These are phyloP conservation scores for Amphimedon queenslandica DNA, from an alignment of 37 sponge, comb jelly and placozoan genomes.

Conservation along the genomic window DNA sequence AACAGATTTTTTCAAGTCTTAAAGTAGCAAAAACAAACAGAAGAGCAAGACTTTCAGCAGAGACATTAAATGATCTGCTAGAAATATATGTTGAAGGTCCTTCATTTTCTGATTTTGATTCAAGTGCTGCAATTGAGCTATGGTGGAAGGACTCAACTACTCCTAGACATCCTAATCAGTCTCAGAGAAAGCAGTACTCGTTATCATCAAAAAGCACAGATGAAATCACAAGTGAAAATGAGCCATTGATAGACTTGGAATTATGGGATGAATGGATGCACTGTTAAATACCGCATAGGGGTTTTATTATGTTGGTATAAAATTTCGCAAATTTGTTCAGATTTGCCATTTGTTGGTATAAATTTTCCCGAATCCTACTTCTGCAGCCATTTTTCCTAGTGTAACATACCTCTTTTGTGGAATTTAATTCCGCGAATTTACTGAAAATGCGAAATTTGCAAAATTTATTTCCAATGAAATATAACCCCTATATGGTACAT, in stretches of 20 bases:
- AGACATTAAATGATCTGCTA: conserved; percentile 45
- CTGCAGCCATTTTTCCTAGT: too few species aligned
- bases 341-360: too few species aligned
- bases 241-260: neutral
- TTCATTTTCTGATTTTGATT: conserved; percentile 13
- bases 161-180: conserved; percentile 29
- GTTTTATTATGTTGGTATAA: too few species aligned
- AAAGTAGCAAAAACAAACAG: conserved; percentile 41
- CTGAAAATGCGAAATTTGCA: too few species aligned
- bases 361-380: too few species aligned
- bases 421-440: too few species aligned
- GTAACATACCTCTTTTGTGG: too few species aligned
- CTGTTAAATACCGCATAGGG: too few species aligned
- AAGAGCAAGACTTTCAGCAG: conserved; percentile 15
- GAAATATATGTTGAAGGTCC: conserved; percentile 67
- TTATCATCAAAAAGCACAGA: conserved; percentile 3
- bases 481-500: too few species aligned
- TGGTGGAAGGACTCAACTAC: conserved; percentile 45
- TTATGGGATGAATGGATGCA: conserved; percentile 27
- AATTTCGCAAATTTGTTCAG: too few species aligned
- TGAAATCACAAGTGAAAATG: neutral
- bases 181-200: conserved; percentile 32
- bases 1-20: conserved; percentile 36
- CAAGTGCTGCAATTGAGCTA: conserved; percentile 31
- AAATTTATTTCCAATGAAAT: too few species aligned